Conservation (phyloP, 1,140 invertebrate species). For the Caenorhabditis latens region DNA sequence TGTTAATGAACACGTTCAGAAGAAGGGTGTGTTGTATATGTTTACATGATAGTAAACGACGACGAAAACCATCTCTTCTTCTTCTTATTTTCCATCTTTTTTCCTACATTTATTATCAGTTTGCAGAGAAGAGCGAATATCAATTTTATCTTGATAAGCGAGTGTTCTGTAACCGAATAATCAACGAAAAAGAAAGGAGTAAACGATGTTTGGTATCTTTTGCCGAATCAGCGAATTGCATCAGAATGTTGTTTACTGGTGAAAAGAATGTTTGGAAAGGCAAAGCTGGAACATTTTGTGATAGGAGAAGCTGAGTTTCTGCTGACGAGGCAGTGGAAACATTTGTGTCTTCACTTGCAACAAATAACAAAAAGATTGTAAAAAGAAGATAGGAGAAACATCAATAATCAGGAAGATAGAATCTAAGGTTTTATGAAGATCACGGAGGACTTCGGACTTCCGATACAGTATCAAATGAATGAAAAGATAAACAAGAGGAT, state of each 20-base stretch:
- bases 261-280: not conserved
- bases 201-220: constrained; percentile 33
- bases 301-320: not conserved
- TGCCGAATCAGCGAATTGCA: constrained; percentile 29
- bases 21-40: constrained; percentile 9
- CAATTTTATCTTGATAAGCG: not conserved
- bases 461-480: not conserved
- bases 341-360: not conserved
- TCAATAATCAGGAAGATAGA: not conserved
- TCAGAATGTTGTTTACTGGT: constrained; percentile 42
- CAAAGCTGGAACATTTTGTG: constrained; percentile 23
- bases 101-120: constrained; percentile 10
- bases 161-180: constrained; percentile 36
- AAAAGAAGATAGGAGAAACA: constrained; percentile 22
- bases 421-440: constrained; percentile 42
- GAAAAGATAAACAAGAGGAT: not conserved
- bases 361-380: not conserved
- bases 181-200: not conserved
- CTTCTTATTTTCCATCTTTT: not conserved
- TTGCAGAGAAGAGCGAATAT: constrained; percentile 37
- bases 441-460: constrained; percentile 2
- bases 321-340: constrained; percentile 22
- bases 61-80: constrained; percentile 2
- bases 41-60: constrained; percentile 28
- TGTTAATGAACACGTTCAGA: constrained; percentile 9